Evolutionary conservation across 2,113 vertebrate species (phyloP).

Genomic region (Apodemus sylvaticus): DNA sequence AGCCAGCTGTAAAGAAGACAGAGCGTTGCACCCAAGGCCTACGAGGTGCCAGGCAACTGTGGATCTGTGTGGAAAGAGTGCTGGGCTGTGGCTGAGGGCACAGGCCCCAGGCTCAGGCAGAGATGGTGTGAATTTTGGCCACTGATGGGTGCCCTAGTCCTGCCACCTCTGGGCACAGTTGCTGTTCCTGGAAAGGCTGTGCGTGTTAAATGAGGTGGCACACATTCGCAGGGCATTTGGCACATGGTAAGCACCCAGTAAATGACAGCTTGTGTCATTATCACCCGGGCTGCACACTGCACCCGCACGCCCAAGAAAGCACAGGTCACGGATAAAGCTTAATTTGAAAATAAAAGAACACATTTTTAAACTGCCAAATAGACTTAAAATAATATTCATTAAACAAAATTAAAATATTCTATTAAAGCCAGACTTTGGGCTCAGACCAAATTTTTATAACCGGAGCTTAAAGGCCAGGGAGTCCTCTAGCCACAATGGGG

Average conservation of each 20-base stretch:
- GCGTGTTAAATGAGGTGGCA: background rate
- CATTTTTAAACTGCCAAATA: conserved; percentile 77
- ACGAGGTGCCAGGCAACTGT: background rate
- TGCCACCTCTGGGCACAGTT: background rate
- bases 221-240: conserved; percentile 33
- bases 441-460: conserved; percentile 81
- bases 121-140: background rate
- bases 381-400: conserved; percentile 81
- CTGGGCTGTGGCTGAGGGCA: background rate
- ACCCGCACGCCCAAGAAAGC: conserved; percentile 17
- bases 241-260: conserved; percentile 71
- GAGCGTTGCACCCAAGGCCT: background rate
- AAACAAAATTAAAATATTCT: conserved; percentile 82
- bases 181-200: background rate
- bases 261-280: conserved; percentile 63
- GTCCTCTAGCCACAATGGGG: conserved; percentile 76
- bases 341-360: conserved; percentile 77
- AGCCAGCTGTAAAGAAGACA: background rate
- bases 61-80: background rate
- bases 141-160: background rate
- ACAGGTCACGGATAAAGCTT: conserved; percentile 66
- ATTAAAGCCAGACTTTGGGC: conserved; percentile 82
- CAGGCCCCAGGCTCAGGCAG: background rate
- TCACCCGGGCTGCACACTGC: background rate
- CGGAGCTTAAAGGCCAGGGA: conserved; percentile 77